Base-by-base conservation (phyloP, 2,113 vertebrate species). In the Accipiter virgatus region DNA sequence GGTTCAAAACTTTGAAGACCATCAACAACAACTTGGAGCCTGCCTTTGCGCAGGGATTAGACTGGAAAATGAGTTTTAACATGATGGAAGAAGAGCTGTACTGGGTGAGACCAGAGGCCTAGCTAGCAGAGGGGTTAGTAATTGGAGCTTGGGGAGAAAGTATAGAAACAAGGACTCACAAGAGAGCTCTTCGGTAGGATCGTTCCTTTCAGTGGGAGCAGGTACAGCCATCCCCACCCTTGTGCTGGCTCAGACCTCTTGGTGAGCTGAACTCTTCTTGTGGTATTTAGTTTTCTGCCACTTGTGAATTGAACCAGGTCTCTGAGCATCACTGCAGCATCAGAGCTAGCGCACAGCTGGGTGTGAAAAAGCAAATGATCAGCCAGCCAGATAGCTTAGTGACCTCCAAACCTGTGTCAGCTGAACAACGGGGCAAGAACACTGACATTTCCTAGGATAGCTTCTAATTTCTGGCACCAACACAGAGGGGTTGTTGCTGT, bases 261-360 rank as follows among this genome's bases (percentile, higher is more conserved):
- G 70, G 42, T 40, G 52, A 45, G 62, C 77, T 23, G 67, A 66
- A 26, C 47, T 75, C 36, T 34, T 17, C n/a, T 29, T 4, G 16
- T 4, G 32, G 47, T n/a, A 43, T 5, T 42, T 5, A 15, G 36
- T 29, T 31, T 80, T 32, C n/a, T 72, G 61, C 75, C 29, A 1
- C 53, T 63, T 1, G 3, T 32, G 71, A 38, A 21, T 3, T 13
- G 16, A 52, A 36, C 19, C 25, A 27, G 27, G 23, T 13, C 79
- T 16, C 12, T 11, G 26, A 75, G 63, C 29, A 6, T 13, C 52
- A 0, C 58, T 6, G 40, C 31, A 21, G 73, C 25, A 3, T 5
- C 9, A 4, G 16, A 45, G 63, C 53, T 6, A 34, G 56, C 4
- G 1, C 63, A 11, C 13, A 21, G 48, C 48, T 1, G 1, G 55